Conservation (phyloP, 2,888 invertebrate genomes). For the Epirrita christyi region DNA sequence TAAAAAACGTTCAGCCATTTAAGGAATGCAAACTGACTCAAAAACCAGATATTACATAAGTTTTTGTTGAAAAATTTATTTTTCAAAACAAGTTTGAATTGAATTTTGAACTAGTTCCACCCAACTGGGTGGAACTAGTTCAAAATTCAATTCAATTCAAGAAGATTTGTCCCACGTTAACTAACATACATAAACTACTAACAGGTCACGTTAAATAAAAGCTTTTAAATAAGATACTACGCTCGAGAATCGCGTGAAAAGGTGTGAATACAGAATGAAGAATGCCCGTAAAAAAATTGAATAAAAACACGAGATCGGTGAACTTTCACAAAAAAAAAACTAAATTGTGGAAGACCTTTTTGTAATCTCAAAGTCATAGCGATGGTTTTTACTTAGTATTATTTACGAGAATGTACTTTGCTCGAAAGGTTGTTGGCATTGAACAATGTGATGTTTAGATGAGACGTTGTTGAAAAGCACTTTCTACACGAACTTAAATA, state of each 20-base stretch:
- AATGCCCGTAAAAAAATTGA: slow-evolving; percentile 19
- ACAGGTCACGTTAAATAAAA: too few species aligned
- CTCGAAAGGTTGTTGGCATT: background rate
- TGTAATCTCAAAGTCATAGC: slow-evolving; percentile 12
- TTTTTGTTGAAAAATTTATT: too few species aligned
- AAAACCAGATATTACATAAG: too few species aligned
- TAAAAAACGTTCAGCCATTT: too few species aligned
- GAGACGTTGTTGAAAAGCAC: background rate
- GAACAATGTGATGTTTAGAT: slow-evolving; percentile 3
- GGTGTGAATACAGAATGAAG: slow-evolving; percentile 21
- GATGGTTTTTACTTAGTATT: slow-evolving; percentile 12
- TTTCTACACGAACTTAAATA: background rate
- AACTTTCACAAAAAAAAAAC: slow-evolving; percentile 50
- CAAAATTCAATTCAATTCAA: too few species aligned
- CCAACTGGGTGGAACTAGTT: too few species aligned
- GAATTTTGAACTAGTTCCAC: too few species aligned
- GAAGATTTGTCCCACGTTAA: too few species aligned
- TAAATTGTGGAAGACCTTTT: slow-evolving; percentile 32
- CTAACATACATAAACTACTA: too few species aligned
- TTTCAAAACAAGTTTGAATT: too few species aligned
- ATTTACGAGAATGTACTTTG: slow-evolving; percentile 4
- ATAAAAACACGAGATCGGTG: slow-evolving; percentile 53
- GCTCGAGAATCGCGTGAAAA: slow-evolving; percentile 15
- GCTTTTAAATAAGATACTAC: too few species aligned
- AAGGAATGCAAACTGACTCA: slow-evolving; percentile 15